phyloP scores from a whole-genome alignment of 2,113 vertebrate species.

The Vireo altiloquus region DNA sequence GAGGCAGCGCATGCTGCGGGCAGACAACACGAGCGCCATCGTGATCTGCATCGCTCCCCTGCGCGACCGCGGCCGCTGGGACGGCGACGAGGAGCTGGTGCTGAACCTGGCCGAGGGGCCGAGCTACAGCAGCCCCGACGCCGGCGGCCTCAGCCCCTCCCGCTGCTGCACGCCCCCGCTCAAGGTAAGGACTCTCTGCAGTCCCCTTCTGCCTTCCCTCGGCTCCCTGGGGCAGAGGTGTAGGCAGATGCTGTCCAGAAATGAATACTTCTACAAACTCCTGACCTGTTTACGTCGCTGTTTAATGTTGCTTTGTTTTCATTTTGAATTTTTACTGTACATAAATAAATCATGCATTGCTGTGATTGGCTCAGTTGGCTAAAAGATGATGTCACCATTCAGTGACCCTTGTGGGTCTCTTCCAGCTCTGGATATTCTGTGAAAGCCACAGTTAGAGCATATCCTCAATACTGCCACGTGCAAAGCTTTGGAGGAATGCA shows the following conservation, averaged over 20 bases:
- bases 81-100: constrained; percentile 83
- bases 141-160: constrained; percentile 68
- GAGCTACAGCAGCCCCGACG: constrained; percentile 75
- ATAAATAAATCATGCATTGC: accelerated
- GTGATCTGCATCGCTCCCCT: constrained; percentile 87
- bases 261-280: accelerated
- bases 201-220: neutral
- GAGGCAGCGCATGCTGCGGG: constrained; percentile 94
- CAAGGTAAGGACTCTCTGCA: constrained; percentile 70
- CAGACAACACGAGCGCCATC: constrained; percentile 96
- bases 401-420: neutral
- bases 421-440: neutral
- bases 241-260: neutral
- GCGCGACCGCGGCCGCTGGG: constrained; percentile 70
- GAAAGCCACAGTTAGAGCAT: neutral
- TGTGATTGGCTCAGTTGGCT: neutral
- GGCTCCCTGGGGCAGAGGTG: neutral
- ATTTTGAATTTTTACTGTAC: neutral
- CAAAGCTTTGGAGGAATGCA: neutral
- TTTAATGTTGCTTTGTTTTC: neutral
- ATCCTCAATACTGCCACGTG: accelerated
- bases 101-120: constrained; percentile 86
- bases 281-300: accelerated
- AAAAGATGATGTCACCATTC: accelerated
- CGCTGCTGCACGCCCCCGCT: constrained; percentile 79